Evolutionary conservation across 2,888 invertebrate genomes (phyloP).

Genomic region (Pantelozetes paolii): DNA sequence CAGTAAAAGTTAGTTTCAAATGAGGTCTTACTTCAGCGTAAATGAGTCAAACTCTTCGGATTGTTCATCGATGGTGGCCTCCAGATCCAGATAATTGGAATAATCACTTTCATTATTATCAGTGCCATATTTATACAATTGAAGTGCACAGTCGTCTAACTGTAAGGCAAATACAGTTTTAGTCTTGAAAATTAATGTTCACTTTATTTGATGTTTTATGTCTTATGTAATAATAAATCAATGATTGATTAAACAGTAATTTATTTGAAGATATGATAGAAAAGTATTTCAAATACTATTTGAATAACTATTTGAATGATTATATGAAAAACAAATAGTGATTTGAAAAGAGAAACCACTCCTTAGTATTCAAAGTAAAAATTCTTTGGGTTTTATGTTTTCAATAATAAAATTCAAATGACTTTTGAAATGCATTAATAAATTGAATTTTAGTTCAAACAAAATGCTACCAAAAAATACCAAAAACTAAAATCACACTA

Average conservation of each 20-base stretch:
- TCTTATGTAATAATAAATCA: too few species aligned
- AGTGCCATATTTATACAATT: slow-evolving; percentile 74
- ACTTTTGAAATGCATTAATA: too few species aligned
- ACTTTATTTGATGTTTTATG: too few species aligned
- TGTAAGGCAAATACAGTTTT: too few species aligned
- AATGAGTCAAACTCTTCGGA: slow-evolving; percentile 95
- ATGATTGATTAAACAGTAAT: slow-evolving; percentile 38
- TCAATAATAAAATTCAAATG: too few species aligned
- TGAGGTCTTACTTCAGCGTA: slow-evolving; percentile 56
- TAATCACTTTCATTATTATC: slow-evolving; percentile 69
- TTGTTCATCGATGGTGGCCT: slow-evolving; percentile 92
- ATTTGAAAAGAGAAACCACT: slow-evolving; percentile 4
- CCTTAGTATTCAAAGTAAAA: not conserved
- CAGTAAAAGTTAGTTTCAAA: too few species aligned
- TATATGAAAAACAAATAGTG: not conserved
- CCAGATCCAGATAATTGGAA: slow-evolving; percentile 93
- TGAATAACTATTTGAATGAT: too few species aligned
- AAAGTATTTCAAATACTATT: too few species aligned
- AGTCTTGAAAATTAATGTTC: too few species aligned
- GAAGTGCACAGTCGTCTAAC: slow-evolving; percentile 95
- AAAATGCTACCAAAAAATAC: too few species aligned
- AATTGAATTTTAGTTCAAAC: too few species aligned
- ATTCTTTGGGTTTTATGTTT: not conserved
- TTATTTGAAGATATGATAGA: not conserved
- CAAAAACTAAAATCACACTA: too few species aligned